These are phyloP conservation scores for Acanthopagrus latus DNA, from an alignment of 2,797 vertebrate species.

Conservation along the genomic window DNA sequence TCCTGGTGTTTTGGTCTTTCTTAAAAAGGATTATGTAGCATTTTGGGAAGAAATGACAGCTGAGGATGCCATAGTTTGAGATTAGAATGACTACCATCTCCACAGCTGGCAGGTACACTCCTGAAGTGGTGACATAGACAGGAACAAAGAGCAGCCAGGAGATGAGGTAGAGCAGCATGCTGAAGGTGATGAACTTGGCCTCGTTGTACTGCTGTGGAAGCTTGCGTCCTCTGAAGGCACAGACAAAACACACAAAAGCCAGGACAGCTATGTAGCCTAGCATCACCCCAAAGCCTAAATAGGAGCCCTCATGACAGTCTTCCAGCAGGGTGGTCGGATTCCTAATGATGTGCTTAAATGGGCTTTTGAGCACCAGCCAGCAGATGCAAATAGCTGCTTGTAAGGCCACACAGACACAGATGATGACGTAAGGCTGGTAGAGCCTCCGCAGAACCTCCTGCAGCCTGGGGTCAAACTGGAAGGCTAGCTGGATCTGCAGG, in stretches of 20 bases:
- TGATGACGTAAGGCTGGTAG: conserved; percentile 84
- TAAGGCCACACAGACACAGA: conserved; percentile 83
- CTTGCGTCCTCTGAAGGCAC: conserved; percentile 92
- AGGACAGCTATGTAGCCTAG: conserved; percentile 88
- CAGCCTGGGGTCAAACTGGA: conserved; percentile 88
- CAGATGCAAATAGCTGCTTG: conserved; percentile 85
- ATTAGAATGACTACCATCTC: conserved; percentile 93
- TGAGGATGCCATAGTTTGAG: conserved; percentile 91
- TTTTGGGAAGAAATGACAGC: conserved; percentile 93
- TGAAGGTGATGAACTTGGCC: conserved; percentile 93
- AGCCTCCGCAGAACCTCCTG: conserved; percentile 83
- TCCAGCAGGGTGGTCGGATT: conserved; percentile 82
- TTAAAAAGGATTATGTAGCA: conserved; percentile 92
- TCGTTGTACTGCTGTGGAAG: conserved; percentile 93
- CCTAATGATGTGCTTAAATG: conserved; percentile 70
- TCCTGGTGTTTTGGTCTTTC: conserved; percentile 90
- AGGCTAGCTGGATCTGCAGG: conserved; percentile 92
- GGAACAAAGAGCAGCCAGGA: conserved; percentile 93
- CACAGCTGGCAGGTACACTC: conserved; percentile 90
- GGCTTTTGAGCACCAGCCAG: conserved; percentile 88
- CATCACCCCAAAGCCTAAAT: conserved; percentile 89
- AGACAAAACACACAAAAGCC: conserved; percentile 90
- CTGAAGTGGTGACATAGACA: conserved; percentile 87
- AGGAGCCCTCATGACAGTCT: conserved; percentile 89
- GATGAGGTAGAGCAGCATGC: conserved; percentile 94